phyloP scores from a whole-genome alignment of 2,797 vertebrate species.

The Rhincodon typus region DNA sequence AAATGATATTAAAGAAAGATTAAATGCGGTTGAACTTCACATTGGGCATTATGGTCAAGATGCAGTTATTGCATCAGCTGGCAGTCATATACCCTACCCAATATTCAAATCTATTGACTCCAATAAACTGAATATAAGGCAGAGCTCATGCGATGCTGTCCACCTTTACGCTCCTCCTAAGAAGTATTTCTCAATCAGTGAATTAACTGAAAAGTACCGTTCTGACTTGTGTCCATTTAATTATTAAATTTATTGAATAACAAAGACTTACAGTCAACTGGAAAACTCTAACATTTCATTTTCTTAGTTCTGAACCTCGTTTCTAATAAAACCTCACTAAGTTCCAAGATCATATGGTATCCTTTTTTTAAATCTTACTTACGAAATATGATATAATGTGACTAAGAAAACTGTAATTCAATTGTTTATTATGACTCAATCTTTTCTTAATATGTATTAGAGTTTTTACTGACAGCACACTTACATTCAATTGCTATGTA shows the following conservation, averaged over 20 bases:
- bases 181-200: background rate
- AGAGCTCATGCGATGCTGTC: background rate
- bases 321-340: background rate
- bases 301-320: background rate
- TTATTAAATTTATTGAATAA: background rate
- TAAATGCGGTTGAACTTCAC: background rate
- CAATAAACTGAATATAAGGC: background rate
- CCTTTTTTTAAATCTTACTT: background rate
- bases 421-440: background rate
- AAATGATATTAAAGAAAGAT: background rate
- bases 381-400: background rate
- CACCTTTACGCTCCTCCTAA: background rate
- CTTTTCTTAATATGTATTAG: background rate
- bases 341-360: background rate
- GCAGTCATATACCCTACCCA: background rate
- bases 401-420: background rate
- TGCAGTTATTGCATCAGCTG: no score
- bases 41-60: background rate
- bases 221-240: background rate
- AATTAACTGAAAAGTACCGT: background rate
- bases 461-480: background rate
- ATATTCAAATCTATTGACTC: background rate
- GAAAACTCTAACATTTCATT: background rate
- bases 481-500: background rate
- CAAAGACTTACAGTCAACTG: background rate